Evolutionary conservation across 1,140 invertebrate genomes (phyloP).

Genomic region (Trichomalopsis sarcophagae): DNA sequence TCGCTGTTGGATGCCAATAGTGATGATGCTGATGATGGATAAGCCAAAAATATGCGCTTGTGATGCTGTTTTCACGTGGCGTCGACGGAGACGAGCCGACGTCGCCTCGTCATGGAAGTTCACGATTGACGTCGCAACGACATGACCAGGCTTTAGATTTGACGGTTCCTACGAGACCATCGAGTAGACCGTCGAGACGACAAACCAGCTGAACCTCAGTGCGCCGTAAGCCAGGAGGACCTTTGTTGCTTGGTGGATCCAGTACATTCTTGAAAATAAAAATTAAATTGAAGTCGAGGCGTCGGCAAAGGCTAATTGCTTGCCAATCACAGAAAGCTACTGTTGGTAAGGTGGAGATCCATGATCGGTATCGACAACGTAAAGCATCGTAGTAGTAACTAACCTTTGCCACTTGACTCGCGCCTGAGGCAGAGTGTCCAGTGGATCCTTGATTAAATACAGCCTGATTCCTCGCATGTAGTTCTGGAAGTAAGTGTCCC

Average conservation of each 20-base stretch:
- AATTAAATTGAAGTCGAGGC: background rate
- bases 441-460: slow-evolving; percentile 79
- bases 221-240: slow-evolving; percentile 64
- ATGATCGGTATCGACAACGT: no score
- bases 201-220: slow-evolving; percentile 65
- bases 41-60: background rate
- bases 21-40: background rate
- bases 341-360: background rate
- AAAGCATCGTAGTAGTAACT: background rate
- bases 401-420: slow-evolving; percentile 74
- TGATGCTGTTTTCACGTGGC: background rate
- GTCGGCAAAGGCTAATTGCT: no score
- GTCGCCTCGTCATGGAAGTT: background rate
- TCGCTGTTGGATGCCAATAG: background rate
- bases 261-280: slow-evolving; percentile 69
- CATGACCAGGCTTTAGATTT: background rate
- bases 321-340: background rate
- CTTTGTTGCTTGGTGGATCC: slow-evolving; percentile 71
- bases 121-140: background rate
- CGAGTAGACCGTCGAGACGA: slow-evolving; percentile 51
- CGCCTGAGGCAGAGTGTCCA: slow-evolving; percentile 75
- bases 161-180: slow-evolving; percentile 31
- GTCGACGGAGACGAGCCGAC: background rate
- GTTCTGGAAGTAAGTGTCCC: slow-evolving; percentile 77
- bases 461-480: slow-evolving; percentile 78